phyloP scores from a whole-genome alignment of 2,888 invertebrate species.

The Heliconius cydno region DNA sequence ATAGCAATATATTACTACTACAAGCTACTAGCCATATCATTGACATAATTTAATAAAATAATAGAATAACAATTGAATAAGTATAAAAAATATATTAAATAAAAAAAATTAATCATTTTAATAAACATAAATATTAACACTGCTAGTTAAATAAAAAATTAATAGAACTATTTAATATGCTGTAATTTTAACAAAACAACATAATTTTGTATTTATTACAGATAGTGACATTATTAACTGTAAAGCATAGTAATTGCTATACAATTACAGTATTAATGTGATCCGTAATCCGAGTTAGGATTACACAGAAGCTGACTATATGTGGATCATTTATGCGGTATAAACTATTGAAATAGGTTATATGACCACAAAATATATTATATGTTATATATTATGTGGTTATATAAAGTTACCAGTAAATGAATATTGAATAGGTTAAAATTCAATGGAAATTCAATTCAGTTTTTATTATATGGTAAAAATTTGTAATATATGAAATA shows the following conservation, averaged over 20 bases:
- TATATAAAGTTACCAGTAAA: neutral
- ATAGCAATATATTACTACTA: neutral
- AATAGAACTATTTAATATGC: neutral
- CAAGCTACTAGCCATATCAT: neutral
- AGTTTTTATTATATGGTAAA: no score
- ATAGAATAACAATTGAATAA: neutral
- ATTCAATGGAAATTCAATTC: neutral
- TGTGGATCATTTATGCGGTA: constrained; percentile 7
- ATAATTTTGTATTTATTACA: neutral
- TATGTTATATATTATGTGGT: neutral
- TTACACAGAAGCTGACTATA: constrained; percentile 22
- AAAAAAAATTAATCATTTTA: no score
- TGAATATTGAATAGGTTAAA: neutral
- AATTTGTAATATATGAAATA: no score
- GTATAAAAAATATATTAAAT: no score
- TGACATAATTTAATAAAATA: neutral
- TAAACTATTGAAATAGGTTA: constrained; percentile 26
- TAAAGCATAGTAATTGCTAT: constrained; percentile 13
- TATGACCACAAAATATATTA: neutral
- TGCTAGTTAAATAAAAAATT: no score
- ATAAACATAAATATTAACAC: no score
- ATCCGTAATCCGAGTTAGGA: constrained; percentile 24
- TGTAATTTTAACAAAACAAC: neutral
- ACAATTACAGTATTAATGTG: constrained; percentile 18
- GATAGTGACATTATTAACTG: constrained; percentile 1